phyloP scores from a whole-genome alignment of 2,113 vertebrate species.

The Myotis brandtii region DNA sequence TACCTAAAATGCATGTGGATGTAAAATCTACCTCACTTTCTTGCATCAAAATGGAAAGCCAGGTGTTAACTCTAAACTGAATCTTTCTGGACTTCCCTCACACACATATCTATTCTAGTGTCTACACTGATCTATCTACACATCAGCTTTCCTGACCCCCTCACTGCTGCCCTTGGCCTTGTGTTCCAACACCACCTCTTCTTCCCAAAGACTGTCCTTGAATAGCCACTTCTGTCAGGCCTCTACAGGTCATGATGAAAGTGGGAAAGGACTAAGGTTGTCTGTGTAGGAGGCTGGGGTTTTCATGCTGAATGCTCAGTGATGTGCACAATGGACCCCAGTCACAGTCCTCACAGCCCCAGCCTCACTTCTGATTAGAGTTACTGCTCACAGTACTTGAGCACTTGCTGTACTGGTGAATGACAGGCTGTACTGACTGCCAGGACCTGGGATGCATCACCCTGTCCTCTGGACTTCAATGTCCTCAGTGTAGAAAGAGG shows the following conservation, averaged over 20 bases:
- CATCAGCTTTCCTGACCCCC: not conserved
- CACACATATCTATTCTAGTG: too few relatives aligned
- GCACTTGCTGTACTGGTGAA: too few relatives aligned
- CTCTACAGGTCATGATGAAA: not conserved
- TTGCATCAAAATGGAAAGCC: not conserved
- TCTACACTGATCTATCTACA: accelerated
- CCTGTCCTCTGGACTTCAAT: not conserved
- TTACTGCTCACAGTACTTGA: too few relatives aligned
- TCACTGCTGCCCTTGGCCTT: accelerated
- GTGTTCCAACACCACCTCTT: not conserved
- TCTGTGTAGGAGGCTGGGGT: not conserved
- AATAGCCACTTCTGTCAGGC: not conserved
- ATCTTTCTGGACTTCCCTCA: not conserved
- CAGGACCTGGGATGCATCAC: not conserved
- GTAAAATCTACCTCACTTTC: not conserved
- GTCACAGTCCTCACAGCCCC: not conserved
- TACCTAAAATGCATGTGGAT: not conserved
- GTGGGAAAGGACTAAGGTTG: not conserved
- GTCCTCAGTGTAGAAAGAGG: not conserved
- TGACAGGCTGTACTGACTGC: not conserved
- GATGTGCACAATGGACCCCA: not conserved
- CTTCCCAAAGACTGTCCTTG: not conserved
- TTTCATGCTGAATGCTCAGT: not conserved
- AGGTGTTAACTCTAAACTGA: not conserved
- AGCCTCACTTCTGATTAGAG: not conserved